Conservation (phyloP, 1,140 invertebrate species). For the Teleopsis dalmanni region DNA sequence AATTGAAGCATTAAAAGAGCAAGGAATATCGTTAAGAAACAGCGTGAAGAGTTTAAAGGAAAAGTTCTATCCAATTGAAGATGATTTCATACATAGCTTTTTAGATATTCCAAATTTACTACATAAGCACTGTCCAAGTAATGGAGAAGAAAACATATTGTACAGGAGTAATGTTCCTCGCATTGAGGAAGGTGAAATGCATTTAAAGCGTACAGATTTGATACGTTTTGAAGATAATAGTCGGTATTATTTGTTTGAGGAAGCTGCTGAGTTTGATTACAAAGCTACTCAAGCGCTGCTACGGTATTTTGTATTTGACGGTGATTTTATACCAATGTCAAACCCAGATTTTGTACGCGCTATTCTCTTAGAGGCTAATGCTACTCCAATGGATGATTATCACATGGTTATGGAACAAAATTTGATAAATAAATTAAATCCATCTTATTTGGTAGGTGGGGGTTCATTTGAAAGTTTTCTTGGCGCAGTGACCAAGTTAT, state of each 20-base stretch:
- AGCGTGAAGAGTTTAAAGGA: constrained; percentile 49
- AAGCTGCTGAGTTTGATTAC: constrained; percentile 54
- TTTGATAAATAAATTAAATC: constrained; percentile 41
- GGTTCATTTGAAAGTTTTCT: constrained; percentile 53
- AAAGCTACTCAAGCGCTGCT: constrained; percentile 44
- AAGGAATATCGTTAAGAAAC: constrained; percentile 48
- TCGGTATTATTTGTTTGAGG: constrained; percentile 51
- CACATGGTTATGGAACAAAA: constrained; percentile 48
- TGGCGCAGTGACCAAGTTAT: constrained; percentile 52
- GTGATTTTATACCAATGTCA: constrained; percentile 46
- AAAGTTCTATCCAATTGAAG: constrained; percentile 50
- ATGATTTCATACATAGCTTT: constrained; percentile 47
- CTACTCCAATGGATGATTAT: constrained; percentile 45
- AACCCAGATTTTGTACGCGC: constrained; percentile 58
- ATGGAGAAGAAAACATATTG: constrained; percentile 37
- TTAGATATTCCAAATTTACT: constrained; percentile 56
- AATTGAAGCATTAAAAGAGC: constrained; percentile 42
- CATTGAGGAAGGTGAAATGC: constrained; percentile 6
- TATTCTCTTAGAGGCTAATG: constrained; percentile 55
- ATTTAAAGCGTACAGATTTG: constrained; percentile 40
- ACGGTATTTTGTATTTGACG: constrained; percentile 39
- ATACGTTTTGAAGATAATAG: constrained; percentile 48
- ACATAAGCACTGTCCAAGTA: constrained; percentile 50
- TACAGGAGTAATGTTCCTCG: constrained; percentile 30
- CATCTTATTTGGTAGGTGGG: constrained; percentile 54